Evolutionary conservation across 2,113 vertebrate genomes (phyloP), one percentile per base, ranked within the genome.

Genomic region (Pedionomus torquatus): DNA sequence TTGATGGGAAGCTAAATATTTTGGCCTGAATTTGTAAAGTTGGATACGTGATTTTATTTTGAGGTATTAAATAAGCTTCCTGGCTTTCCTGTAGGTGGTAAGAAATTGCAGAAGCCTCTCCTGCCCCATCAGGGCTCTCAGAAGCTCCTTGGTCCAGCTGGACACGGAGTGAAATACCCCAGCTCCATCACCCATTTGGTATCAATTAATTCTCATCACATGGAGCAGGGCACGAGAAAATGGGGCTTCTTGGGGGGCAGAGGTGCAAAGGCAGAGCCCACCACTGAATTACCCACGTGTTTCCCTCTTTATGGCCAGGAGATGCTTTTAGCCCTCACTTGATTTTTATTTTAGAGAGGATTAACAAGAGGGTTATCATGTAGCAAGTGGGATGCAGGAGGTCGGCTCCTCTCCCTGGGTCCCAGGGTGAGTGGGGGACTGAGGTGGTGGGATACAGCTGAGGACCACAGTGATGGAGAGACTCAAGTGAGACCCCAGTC

Each of bases 401-500:
- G 7, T 8, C 1, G 0, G 25, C 20, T 78, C 51, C 37, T 82
- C 5, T 61, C 55, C 41, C 23, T 23, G 17, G 13, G 17, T 61
- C 9, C 26, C 0, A 0, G 51, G 28, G 17, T 24, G 24, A 33
- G 43, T 4, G 2, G 20, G 72, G 31, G 24, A 37, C 63, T 1
- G 4, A 60, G 61, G 2, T 24, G 83, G 72, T n/a, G 23, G 14
- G 46, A 26, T 5, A 0, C 3, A 13, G 39, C n/a, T 37, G 28
- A 64, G 54, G 21, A 66, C 17, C 77, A 11, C 31, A 13, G 46
- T 3, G 79, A 74, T 33, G 48, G 57, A 7, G 57, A 6, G 16
- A 37, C 21, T 41, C 48, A 1, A 0, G 5, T 18, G 52, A 3
- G n/a, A 20, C 68, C 35, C 63, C 37, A 9, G 18, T 2, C 71